These are phyloP conservation scores for Dichetophora obliterata DNA, from an alignment of 2,888 invertebrate species.

Conservation along the genomic window DNA sequence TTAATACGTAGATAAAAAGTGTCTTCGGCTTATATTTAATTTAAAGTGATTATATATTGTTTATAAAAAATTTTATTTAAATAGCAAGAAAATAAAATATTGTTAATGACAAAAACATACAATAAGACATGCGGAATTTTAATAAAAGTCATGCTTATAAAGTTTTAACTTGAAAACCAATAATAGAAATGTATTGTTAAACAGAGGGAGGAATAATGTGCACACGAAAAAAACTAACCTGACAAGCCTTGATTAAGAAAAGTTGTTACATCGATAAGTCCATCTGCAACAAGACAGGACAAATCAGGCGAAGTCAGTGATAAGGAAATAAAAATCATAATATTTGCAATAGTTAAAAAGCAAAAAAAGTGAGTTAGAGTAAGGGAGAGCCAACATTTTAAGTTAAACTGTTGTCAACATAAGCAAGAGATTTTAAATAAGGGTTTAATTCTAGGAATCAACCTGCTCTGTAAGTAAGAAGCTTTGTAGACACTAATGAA, in stretches of 20 bases:
- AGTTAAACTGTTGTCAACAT: too few species aligned
- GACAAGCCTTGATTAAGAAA: constrained; percentile 70
- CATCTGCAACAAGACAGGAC: constrained; percentile 66
- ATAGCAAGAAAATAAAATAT: too few species aligned
- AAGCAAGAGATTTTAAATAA: not conserved
- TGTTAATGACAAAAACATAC: too few species aligned
- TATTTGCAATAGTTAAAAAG: constrained; percentile 39
- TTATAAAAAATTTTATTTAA: too few species aligned
- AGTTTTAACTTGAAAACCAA: not conserved
- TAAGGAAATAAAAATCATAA: constrained; percentile 51
- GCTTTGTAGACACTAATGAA: too few species aligned
- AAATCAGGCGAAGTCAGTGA: constrained; percentile 53
- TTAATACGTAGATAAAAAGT: too few species aligned
- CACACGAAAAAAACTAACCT: constrained; percentile 66
- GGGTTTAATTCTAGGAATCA: not conserved
- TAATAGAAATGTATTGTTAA: not conserved
- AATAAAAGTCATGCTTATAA: not conserved
- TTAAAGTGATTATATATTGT: too few species aligned
- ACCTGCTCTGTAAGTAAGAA: not conserved
- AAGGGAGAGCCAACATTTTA: not conserved
- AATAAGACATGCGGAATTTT: not conserved
- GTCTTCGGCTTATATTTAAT: too few species aligned
- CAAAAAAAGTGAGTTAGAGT: constrained; percentile 1
- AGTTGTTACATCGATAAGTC: constrained; percentile 69
- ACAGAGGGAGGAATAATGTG: constrained; percentile 41